A percentile compares a stretch with the other conserved stretches of the same genome.
Conservation (phyloP, 2,888 invertebrate genomes). For the Eristalinus aeneus region DNA sequence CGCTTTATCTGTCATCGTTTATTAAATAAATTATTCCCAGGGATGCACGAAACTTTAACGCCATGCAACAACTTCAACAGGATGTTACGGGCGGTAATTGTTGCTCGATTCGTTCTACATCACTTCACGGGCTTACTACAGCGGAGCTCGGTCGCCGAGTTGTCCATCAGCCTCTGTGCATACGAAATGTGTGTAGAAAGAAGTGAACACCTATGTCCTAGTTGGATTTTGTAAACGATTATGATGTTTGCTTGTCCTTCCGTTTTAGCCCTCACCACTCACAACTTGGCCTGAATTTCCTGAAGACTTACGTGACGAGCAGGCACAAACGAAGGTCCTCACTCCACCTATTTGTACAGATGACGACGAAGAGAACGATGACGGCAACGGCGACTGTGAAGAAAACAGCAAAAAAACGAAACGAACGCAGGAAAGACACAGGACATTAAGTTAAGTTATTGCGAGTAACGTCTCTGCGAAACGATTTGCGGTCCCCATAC, state of each 20-base stretch:
- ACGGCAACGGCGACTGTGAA: conserved; percentile 13
- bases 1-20: conserved; percentile 52
- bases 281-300: conserved; percentile 56
- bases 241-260: conserved; percentile 49
- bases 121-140: background rate
- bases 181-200: conserved; percentile 9
- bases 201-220: conserved; percentile 17
- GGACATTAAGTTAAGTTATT: conserved; percentile 69
- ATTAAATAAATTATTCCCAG: conserved; percentile 51
- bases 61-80: conserved; percentile 7
- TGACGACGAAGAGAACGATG: background rate
- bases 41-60: conserved; percentile 16
- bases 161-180: background rate
- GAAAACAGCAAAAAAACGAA: conserved; percentile 5
- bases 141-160: background rate
- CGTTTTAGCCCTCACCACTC: conserved; percentile 12
- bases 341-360: conserved; percentile 6
- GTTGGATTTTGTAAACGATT: conserved; percentile 26
- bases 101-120: conserved; percentile 21
- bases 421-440: conserved; percentile 1
- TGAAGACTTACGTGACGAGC: conserved; percentile 46
- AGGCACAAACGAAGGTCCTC: conserved; percentile 39
- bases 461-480: conserved; percentile 66
- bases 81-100: conserved; percentile 16
- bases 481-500: conserved; percentile 68